Percentiles rank a stretch among this genome's conserved stretches.
Evolutionary conservation across 2,888 invertebrate species (phyloP).

Genomic region (Caradrina kadenii): DNA sequence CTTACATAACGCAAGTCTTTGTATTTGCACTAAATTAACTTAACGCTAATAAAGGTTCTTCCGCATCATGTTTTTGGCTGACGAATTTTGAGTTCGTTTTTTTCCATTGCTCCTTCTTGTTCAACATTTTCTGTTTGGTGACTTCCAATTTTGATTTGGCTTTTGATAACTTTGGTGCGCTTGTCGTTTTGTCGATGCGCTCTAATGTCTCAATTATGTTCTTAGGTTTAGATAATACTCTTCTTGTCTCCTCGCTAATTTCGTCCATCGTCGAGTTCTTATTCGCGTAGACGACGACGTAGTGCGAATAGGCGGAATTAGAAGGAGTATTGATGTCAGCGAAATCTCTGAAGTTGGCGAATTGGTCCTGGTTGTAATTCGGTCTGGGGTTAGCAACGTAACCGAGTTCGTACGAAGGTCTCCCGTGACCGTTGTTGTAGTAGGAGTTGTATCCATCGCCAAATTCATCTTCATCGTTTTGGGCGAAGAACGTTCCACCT

Average conservation of each 20-base stretch:
- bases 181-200: slow-evolving; percentile 91
- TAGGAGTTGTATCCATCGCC: slow-evolving; percentile 91
- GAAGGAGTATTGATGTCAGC: slow-evolving; percentile 96
- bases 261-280: slow-evolving; percentile 93
- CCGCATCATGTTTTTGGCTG: slow-evolving; percentile 87
- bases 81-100: slow-evolving; percentile 80
- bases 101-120: slow-evolving; percentile 87
- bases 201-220: slow-evolving; percentile 96
- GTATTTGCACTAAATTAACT: slow-evolving; percentile 89
- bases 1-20: slow-evolving; percentile 86
- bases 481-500: slow-evolving; percentile 96
- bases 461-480: slow-evolving; percentile 92
- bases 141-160: slow-evolving; percentile 92
- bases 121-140: slow-evolving; percentile 83
- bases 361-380: slow-evolving; percentile 95
- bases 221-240: slow-evolving; percentile 91
- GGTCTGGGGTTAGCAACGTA: slow-evolving; percentile 93
- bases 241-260: slow-evolving; percentile 84
- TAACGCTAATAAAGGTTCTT: slow-evolving; percentile 92
- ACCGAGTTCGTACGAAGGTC: slow-evolving; percentile 91
- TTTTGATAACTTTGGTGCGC: slow-evolving; percentile 89
- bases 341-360: slow-evolving; percentile 97
- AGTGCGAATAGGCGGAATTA: slow-evolving; percentile 95
- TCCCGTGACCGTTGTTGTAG: slow-evolving; percentile 93
- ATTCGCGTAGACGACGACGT: slow-evolving; percentile 95